Percentiles rank a stretch among this genome's conserved stretches.
These are phyloP conservation scores for Saturnia japonica DNA, from an alignment of 2,888 invertebrate genomes.

Conservation along the genomic window DNA sequence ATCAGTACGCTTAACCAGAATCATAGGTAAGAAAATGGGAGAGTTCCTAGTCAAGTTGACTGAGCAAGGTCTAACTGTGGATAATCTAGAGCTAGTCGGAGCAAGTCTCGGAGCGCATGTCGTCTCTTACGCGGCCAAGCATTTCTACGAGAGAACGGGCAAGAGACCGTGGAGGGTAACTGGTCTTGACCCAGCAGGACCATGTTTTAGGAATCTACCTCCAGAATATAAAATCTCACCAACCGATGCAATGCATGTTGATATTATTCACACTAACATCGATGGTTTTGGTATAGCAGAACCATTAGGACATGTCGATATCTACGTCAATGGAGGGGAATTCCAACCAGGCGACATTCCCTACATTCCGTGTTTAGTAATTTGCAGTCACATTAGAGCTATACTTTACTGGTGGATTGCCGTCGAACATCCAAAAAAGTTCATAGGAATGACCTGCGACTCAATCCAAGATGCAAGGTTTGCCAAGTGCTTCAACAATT, in stretches of 20 bases:
- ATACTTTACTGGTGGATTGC: conserved; percentile 72
- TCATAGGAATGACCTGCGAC: conserved; percentile 62
- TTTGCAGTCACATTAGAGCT: conserved; percentile 65
- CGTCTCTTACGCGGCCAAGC: conserved; percentile 58
- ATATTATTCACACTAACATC: conserved; percentile 70
- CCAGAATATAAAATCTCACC: conserved; percentile 47
- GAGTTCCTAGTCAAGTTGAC: conserved; percentile 60
- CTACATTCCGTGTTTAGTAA: conserved; percentile 60
- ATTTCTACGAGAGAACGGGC: conserved; percentile 60
- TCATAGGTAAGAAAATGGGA: conserved; percentile 62
- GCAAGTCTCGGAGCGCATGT: conserved; percentile 68
- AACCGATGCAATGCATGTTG: conserved; percentile 58
- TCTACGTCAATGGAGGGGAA: conserved; percentile 72
- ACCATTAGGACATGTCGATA: conserved; percentile 64
- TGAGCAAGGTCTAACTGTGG: conserved; percentile 53
- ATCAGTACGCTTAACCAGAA: conserved; percentile 60
- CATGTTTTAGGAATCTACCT: conserved; percentile 62
- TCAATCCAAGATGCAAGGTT: conserved; percentile 65
- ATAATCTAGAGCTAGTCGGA: conserved; percentile 65
- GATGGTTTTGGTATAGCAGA: conserved; percentile 76
- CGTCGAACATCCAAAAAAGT: conserved; percentile 67
- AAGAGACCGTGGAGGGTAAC: conserved; percentile 62
- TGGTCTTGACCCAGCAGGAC: conserved; percentile 71
- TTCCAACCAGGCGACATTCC: conserved; percentile 68
- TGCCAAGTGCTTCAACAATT: conserved; percentile 62